Evolutionary conservation across 2,113 vertebrate genomes (phyloP), one percentile per base, ranked within the genome.

Genomic region (Alexandromys fortis): DNA sequence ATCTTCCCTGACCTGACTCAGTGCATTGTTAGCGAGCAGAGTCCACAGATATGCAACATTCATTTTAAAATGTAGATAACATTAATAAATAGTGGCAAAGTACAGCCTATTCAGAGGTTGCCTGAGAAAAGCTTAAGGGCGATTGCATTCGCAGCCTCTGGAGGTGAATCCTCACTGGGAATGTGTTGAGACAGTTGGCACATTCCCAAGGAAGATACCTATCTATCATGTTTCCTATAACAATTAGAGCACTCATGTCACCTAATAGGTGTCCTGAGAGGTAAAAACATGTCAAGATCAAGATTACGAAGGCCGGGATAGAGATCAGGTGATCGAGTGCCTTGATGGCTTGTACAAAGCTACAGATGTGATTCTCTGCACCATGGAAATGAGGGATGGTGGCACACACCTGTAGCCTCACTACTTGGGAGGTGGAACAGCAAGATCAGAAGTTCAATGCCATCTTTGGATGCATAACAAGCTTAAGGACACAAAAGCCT

Each of bases 1-100:
- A 98, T 94, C 92, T 96, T 70, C 94, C 65, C 38, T 95, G 90
- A 97, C 90, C 94, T 97, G 28, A 94, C 21, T 76, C 7, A 95
- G 38, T 55, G 89, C 47, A 77, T 83, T 52, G 81, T 89, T 95
- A 93, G 72, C 92, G 81, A 77, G 26, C 86, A 85, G 81, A 76
- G 55, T 45, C 73, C 85, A 49, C 75, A 91, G 96, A 96, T 79
- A 82, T 9, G 93, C 67, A 95, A 24, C 79, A 89, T 91, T 93
- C 83, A 94, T 90, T 94, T 97, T 52, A 73, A 96, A 93, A 92
- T n/a, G 42, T 47, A 96, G 70, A 79, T 72, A 96, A 92, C 52
- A 93, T 92, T 96, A 96, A 89, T 86, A 97, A 92, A 77, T 26
- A 91, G 79, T 28, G 11, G 22, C 35, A 65, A 16, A 75, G n/a